Percentiles rank a stretch among this genome's conserved stretches.
Conservation (phyloP, 1,140 invertebrate species). For the Drosophila quadrilineata region DNA sequence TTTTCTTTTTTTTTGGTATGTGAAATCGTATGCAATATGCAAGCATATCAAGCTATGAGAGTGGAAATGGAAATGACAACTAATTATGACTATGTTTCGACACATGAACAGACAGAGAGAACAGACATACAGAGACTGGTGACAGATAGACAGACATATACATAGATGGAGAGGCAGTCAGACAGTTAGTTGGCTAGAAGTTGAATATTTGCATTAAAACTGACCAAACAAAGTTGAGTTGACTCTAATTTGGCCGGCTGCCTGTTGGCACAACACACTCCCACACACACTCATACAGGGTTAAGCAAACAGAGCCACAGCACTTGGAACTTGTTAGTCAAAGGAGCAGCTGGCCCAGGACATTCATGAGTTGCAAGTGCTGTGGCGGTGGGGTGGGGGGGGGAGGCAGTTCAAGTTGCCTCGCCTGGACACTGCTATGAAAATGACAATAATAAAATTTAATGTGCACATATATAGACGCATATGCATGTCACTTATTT, state of each 20-base stretch:
- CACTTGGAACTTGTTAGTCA: slow-evolving; percentile 59
- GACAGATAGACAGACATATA: not conserved
- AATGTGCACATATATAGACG: slow-evolving; percentile 72
- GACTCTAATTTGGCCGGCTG: slow-evolving; percentile 68
- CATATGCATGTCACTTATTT: slow-evolving; percentile 47
- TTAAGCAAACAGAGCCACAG: slow-evolving; percentile 65
- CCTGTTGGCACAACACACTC: slow-evolving; percentile 42
- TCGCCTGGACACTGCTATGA: slow-evolving; percentile 53
- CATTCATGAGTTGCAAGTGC: too few species aligned
- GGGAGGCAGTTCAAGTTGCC: not conserved
- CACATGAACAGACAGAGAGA: slow-evolving; percentile 41
- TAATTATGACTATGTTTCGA: slow-evolving; percentile 77
- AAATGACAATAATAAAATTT: slow-evolving; percentile 80
- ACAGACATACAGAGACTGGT: not conserved
- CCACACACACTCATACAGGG: slow-evolving; percentile 25
- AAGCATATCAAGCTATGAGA: too few species aligned
- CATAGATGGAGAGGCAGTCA: slow-evolving; percentile 1
- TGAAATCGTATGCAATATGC: slow-evolving; percentile 20
- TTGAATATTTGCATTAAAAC: slow-evolving; percentile 73
- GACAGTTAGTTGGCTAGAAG: too few species aligned
- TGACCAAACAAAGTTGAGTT: slow-evolving; percentile 73
- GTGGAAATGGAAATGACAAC: slow-evolving; percentile 50
- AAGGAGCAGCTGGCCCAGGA: slow-evolving; percentile 1
- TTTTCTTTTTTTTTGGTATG: too few species aligned
- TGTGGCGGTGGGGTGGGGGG: not conserved